Evolutionary conservation across 1,140 invertebrate species (phyloP).

Genomic region (Penaeus japonicus): DNA sequence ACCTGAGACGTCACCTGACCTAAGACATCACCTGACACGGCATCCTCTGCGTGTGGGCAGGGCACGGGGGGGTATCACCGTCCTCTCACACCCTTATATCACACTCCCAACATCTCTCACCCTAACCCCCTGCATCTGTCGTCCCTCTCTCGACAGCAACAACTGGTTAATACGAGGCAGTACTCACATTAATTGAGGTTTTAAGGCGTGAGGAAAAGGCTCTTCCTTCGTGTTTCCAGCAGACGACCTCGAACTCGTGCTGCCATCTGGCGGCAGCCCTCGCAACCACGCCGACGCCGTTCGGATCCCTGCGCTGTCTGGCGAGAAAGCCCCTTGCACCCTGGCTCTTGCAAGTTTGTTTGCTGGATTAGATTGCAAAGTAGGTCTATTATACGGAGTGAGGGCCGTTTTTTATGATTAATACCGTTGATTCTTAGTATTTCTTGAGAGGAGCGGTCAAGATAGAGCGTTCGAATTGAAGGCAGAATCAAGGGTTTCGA

Average conservation of each 20-base stretch:
- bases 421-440: too few species aligned
- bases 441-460: too few species aligned
- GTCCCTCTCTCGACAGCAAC: neutral
- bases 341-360: too few species aligned
- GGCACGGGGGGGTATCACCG: neutral
- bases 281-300: neutral
- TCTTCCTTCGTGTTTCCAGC: slow-evolving; percentile 10
- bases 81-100: neutral
- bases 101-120: neutral
- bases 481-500: too few species aligned
- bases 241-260: slow-evolving; percentile 31
- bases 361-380: too few species aligned
- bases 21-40: too few species aligned
- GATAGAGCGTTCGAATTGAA: too few species aligned
- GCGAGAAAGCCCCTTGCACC: too few species aligned
- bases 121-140: neutral
- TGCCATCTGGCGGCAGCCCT: slow-evolving; percentile 28
- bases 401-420: too few species aligned
- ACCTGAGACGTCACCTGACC: slow-evolving; percentile 16
- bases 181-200: slow-evolving; percentile 45
- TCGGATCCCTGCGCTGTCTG: neutral
- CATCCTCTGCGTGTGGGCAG: too few species aligned
- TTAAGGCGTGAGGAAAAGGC: slow-evolving; percentile 30
- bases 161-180: neutral
- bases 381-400: too few species aligned